These are phyloP conservation scores for Caenorhabditis afra DNA, from an alignment of 2,888 invertebrate species.

Conservation along the genomic window DNA sequence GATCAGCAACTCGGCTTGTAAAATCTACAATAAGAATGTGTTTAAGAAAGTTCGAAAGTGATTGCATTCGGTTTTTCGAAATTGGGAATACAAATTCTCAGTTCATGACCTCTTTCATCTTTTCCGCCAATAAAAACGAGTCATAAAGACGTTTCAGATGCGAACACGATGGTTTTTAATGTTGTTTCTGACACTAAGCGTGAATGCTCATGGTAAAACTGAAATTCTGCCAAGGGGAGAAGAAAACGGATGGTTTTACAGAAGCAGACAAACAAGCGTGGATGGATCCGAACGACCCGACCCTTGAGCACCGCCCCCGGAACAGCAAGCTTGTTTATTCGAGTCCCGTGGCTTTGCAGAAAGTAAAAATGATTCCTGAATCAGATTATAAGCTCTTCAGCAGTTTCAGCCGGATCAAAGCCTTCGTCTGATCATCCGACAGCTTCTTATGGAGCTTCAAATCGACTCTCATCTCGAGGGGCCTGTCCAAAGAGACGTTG, in stretches of 20 bases:
- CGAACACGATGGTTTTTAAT: too few relatives aligned
- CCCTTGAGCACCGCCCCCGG: slow-evolving; percentile 2
- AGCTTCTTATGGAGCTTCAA: slow-evolving; percentile 41
- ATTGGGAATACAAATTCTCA: too few relatives aligned
- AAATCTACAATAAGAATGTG: too few relatives aligned
- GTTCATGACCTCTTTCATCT: too few relatives aligned
- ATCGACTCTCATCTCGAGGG: slow-evolving; percentile 34
- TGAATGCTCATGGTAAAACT: neutral
- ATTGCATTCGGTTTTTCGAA: neutral
- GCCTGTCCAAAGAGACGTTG: slow-evolving; percentile 29
- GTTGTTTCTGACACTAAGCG: neutral
- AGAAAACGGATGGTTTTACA: too few relatives aligned
- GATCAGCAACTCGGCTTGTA: neutral
- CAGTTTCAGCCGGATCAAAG: slow-evolving; percentile 46
- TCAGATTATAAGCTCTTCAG: neutral
- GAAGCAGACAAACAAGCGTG: slow-evolving; percentile 25
- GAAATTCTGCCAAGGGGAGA: too few relatives aligned
- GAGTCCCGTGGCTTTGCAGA: slow-evolving; percentile 5
- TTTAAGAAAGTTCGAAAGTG: too few relatives aligned
- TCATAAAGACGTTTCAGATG: too few relatives aligned
- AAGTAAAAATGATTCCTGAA: neutral
- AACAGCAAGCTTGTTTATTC: neutral
- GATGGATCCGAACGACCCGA: slow-evolving; percentile 58
- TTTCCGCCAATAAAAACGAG: too few relatives aligned
- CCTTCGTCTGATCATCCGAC: slow-evolving; percentile 50